Conservation (phyloP, 2,113 vertebrate species). For the Chaenocephalus aceratus region DNA sequence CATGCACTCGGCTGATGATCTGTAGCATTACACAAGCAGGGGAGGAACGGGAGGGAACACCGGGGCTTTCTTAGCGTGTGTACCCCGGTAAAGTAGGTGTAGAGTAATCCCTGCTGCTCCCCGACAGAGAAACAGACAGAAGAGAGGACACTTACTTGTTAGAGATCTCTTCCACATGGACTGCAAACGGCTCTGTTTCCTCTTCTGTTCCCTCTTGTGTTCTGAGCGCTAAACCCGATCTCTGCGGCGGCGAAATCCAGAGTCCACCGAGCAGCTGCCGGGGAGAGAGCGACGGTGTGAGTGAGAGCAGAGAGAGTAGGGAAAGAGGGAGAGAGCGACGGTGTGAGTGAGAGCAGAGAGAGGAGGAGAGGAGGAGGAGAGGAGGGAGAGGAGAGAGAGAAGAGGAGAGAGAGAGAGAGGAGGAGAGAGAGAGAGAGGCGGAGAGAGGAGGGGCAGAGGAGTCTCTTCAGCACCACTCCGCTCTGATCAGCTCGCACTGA, state of each 20-base stretch:
- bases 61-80: not conserved
- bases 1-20: not conserved
- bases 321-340: conserved; percentile 7
- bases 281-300: conserved; percentile 33
- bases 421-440: not conserved
- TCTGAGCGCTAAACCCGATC: not conserved
- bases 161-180: conserved; percentile 40
- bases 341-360: conserved; percentile 33
- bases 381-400: not conserved
- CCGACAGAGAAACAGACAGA: not conserved
- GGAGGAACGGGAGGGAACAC: not conserved
- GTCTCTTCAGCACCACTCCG: conserved; percentile 82
- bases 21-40: not conserved
- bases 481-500: conserved; percentile 84
- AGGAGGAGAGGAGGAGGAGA: not conserved
- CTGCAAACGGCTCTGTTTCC: not conserved
- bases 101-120: not conserved
- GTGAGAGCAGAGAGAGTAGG: conserved; percentile 18
- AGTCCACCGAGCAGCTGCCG: conserved; percentile 45
- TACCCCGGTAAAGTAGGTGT: not conserved
- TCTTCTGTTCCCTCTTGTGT: not conserved
- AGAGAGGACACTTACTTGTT: conserved; percentile 61
- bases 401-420: conserved; percentile 15
- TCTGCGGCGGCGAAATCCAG: conserved; percentile 36
- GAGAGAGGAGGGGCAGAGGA: conserved; percentile 39